Percentiles rank a stretch among this genome's conserved stretches.
These are phyloP conservation scores for Notocelia uddmanniana DNA, from an alignment of 2,888 invertebrate species.

Conservation along the genomic window DNA sequence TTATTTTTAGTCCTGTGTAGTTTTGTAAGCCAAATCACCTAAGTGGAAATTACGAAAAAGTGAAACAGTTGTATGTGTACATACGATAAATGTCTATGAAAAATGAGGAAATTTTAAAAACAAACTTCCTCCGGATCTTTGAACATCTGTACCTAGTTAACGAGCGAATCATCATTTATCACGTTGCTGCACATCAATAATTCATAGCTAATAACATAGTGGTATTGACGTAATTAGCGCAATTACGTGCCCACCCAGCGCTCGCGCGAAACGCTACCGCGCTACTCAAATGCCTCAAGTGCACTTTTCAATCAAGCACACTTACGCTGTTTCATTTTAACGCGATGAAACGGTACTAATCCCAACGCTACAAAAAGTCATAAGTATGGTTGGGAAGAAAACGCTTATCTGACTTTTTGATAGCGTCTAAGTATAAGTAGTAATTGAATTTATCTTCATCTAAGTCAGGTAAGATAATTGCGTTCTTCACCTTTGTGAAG, in stretches of 20 bases:
- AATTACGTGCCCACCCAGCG: conserved; percentile 81
- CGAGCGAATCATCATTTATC: conserved; percentile 71
- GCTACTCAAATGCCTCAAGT: conserved; percentile 35
- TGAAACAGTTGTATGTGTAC: background rate
- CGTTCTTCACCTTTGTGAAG: conserved; percentile 71
- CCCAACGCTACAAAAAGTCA: conserved; percentile 9
- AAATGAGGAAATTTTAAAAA: background rate
- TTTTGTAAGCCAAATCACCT: background rate
- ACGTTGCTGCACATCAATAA: conserved; percentile 76
- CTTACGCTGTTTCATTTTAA: conserved; percentile 28
- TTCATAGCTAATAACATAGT: conserved; percentile 79
- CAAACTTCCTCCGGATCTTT: conserved; percentile 22
- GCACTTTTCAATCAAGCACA: conserved; percentile 17
- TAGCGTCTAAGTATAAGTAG: conserved; percentile 45
- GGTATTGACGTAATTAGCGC: conserved; percentile 82
- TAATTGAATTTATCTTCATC: conserved; percentile 77
- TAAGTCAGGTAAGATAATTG: conserved; percentile 65
- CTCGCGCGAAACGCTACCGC: conserved; percentile 55
- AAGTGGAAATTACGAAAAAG: background rate
- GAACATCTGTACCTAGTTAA: conserved; percentile 59
- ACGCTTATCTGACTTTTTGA: conserved; percentile 9
- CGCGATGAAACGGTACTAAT: conserved; percentile 32
- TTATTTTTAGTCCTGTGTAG: background rate
- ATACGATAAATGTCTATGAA: background rate
- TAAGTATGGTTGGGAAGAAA: background rate